A percentile compares a stretch with the other conserved stretches of the same genome.
Evolutionary conservation across 2,113 vertebrate genomes (phyloP).

Genomic region (Cavia aperea): DNA sequence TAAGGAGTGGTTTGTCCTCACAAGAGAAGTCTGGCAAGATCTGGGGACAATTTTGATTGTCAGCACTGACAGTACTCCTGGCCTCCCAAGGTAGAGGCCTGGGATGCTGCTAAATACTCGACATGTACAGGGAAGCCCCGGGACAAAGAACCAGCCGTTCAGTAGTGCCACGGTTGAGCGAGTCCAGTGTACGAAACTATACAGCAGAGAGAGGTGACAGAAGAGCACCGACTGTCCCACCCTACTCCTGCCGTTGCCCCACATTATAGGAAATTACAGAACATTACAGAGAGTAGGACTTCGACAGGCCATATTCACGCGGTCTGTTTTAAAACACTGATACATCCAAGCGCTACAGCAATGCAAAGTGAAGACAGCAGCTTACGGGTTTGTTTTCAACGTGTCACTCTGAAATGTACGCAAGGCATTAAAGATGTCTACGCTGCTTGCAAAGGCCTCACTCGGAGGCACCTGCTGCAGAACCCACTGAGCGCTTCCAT

Average conservation of each 20-base stretch:
- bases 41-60: background rate
- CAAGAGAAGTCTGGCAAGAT: background rate
- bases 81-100: background rate
- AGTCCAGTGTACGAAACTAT: background rate
- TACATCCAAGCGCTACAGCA: background rate
- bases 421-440: conserved; percentile 50
- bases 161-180: background rate
- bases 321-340: conserved; percentile 35
- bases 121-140: background rate
- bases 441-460: conserved; percentile 47
- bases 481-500: background rate
- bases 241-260: too few species aligned
- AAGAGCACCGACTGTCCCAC: fast-evolving
- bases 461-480: conserved; percentile 28
- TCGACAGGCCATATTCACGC: background rate
- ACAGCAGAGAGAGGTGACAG: background rate
- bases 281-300: background rate
- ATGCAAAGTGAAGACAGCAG: conserved; percentile 1
- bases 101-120: background rate
- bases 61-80: background rate
- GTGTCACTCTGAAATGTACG: conserved; percentile 30
- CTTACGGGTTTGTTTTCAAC: conserved; percentile 48
- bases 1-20: background rate
- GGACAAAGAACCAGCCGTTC: background rate
- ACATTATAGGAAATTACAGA: background rate